Base-by-base conservation (phyloP, 2,113 vertebrate species). In the Paramormyrops kingsleyae region DNA sequence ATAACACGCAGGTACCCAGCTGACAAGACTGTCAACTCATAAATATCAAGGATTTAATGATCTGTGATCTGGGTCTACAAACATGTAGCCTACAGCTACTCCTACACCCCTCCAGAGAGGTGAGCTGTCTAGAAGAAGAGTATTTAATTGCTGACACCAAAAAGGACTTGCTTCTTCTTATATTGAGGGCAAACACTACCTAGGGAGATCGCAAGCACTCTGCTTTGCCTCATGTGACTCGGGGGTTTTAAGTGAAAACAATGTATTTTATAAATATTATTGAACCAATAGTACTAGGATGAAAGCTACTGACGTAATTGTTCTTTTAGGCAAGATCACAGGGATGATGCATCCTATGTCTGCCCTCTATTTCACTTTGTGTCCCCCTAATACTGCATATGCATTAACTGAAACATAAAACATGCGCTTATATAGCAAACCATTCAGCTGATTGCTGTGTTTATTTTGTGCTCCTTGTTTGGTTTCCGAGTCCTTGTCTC, bases 1-100 rank as follows among this genome's bases (percentile, higher is more conserved):
- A 94, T 92, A 91, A 92, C 83, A 90, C 91, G 91, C 87, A 88
- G 70, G 46, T 44, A 47, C 87, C 84, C 87, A 35, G 74, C 77
- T 74, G 62, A 59, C 87, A 90, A 90, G 85, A 88, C 70, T 87
- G n/a, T n/a, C 74, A 84, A 83, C 53, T 83, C 87, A 88, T 91
- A 88, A 91, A 91, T 87, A 91, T 85, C 87, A 74, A 52, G 77
- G 77, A 90, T 88, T 80, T 53, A 44, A 47, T 86, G 90, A 90
- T 88, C 74, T 56, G 53, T 85, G 53, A 52, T 52, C 42, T 66
- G n/a, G 52, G 56, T 24, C 74, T 49, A 49, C 88, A 59, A 87
- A 35, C 70, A 83, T 80, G 46, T 83, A 83, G 87, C 89, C 74
- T 70, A 2, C 50, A 88, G 89, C 49, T 42, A 62, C 47, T 70